phyloP scores from a whole-genome alignment of 2,797 vertebrate species.

The Lagodon rhomboides region DNA sequence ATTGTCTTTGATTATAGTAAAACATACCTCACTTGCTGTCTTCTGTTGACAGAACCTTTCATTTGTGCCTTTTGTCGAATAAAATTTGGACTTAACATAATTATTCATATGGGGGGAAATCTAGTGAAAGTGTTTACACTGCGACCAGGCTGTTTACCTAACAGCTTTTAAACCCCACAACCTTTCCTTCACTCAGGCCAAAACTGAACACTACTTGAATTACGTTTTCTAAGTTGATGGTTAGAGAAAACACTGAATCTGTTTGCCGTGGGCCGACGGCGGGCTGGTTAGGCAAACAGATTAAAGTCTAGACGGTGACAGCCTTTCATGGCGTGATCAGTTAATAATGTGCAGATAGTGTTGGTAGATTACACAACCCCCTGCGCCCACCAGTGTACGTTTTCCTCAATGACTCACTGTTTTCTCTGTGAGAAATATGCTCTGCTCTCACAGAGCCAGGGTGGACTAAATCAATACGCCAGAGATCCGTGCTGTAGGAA shows the following conservation, averaged over 20 bases:
- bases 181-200: not conserved
- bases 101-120: not conserved
- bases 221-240: not conserved
- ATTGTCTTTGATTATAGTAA: too few relatives aligned
- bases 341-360: constrained; percentile 46
- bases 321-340: constrained; percentile 43
- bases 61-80: not conserved
- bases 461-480: not conserved
- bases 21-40: too few relatives aligned
- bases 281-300: constrained; percentile 53
- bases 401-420: constrained; percentile 57
- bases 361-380: constrained; percentile 57
- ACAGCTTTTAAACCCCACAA: not conserved
- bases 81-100: not conserved
- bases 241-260: constrained; percentile 4
- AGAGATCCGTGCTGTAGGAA: not conserved
- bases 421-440: constrained; percentile 35
- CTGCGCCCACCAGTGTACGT: constrained; percentile 10
- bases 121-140: not conserved
- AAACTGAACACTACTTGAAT: not conserved
- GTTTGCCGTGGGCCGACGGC: constrained; percentile 19
- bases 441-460: constrained; percentile 25
- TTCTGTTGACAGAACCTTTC: too few relatives aligned
- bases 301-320: constrained; percentile 65
- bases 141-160: not conserved